Conservation (phyloP, 2,888 invertebrate genomes). For the Troides oblongomaculatus region DNA sequence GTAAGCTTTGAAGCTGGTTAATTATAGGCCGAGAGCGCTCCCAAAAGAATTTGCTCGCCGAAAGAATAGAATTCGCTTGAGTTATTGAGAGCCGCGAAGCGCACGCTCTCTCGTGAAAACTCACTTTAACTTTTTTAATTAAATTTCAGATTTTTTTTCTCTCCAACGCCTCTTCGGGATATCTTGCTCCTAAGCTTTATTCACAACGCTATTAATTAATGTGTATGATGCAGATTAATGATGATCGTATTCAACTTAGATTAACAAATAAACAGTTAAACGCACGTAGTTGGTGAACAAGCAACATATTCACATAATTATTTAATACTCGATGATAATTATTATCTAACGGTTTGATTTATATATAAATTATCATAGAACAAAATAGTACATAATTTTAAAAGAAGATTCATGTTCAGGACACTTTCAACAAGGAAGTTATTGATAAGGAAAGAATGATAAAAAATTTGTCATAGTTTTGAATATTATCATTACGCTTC, state of each 20-base stretch:
- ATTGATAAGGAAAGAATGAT: not conserved
- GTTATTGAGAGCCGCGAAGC: conserved; percentile 64
- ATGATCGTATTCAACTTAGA: conserved; percentile 30
- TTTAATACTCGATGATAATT: too few relatives aligned
- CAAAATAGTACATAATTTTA: not conserved
- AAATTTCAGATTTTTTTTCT: conserved; percentile 73
- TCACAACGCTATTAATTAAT: conserved; percentile 77
- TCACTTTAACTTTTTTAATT: conserved; percentile 80
- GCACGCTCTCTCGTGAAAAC: conserved; percentile 73
- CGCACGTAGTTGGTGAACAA: not conserved
- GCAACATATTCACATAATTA: not conserved
- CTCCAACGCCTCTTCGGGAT: conserved; percentile 48
- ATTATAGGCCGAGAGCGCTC: conserved; percentile 44
- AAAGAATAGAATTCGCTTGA: conserved; percentile 66
- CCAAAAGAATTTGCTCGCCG: conserved; percentile 53
- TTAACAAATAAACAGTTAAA: not conserved
- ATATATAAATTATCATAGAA: not conserved
- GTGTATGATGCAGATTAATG: conserved; percentile 63
- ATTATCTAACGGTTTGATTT: too few relatives aligned
- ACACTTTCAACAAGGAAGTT: not conserved
- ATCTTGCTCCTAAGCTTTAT: conserved; percentile 66
- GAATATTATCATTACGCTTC: too few relatives aligned
- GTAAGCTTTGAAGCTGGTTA: conserved; percentile 44
- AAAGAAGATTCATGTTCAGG: not conserved
- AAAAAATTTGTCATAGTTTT: too few relatives aligned